phyloP scores from a whole-genome alignment of 2,113 vertebrate genomes.

The Periophthalmus modestus region DNA sequence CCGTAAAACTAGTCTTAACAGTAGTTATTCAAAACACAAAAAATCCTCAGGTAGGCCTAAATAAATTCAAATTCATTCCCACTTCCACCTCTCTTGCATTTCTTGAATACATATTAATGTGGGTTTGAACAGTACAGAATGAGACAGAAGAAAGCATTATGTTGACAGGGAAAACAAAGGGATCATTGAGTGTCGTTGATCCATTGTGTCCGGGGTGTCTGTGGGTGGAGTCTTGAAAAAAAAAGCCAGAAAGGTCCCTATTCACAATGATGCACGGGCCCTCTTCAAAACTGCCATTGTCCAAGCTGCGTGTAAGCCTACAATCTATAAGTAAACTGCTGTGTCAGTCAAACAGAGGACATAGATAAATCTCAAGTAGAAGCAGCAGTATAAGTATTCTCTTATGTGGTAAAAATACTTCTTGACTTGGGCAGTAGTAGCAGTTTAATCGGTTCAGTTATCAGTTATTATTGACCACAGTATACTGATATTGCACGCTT shows the following conservation, averaged over 20 bases:
- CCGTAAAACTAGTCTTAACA: too few species aligned
- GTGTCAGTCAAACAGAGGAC: constrained; percentile 23
- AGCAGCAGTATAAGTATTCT: background rate
- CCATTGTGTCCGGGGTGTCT: constrained; percentile 56
- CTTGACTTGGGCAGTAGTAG: background rate
- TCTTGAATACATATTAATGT: constrained; percentile 45
- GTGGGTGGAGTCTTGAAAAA: constrained; percentile 37
- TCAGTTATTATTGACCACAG: too few species aligned
- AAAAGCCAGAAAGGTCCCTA: constrained; percentile 62
- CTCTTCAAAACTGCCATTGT: constrained; percentile 57
- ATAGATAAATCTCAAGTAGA: background rate
- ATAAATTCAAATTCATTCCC: background rate
- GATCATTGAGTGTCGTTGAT: constrained; percentile 53
- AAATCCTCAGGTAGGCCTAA: background rate
- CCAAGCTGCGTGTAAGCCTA: constrained; percentile 24
- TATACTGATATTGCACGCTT: too few species aligned
- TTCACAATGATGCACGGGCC: constrained; percentile 40
- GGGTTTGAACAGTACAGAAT: constrained; percentile 36
- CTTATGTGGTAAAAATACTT: background rate
- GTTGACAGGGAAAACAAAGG: constrained; percentile 44
- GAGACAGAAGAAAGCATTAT: constrained; percentile 64
- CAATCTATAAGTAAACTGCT: constrained; percentile 19
- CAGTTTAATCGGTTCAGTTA: background rate
- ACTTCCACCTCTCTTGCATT: constrained; percentile 40
- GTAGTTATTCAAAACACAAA: background rate